Percentiles rank a stretch among this genome's conserved stretches.
These are phyloP conservation scores for Suillia variegata DNA, from an alignment of 2,888 invertebrate species.

Conservation along the genomic window DNA sequence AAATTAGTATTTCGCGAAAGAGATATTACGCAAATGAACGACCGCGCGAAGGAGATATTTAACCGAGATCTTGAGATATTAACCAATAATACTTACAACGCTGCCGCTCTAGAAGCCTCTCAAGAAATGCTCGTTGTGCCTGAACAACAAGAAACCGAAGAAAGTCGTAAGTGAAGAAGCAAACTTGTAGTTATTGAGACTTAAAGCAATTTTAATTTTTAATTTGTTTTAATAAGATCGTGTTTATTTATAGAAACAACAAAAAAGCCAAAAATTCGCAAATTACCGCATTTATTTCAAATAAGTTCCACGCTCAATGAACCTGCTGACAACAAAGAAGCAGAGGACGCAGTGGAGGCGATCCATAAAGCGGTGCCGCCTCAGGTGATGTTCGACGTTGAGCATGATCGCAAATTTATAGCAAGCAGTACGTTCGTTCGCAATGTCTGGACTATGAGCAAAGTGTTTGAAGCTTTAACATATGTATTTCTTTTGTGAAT, in stretches of 20 bases:
- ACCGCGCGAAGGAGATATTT: constrained; percentile 40
- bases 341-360: constrained; percentile 14
- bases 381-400: constrained; percentile 35
- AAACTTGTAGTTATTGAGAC: not conserved
- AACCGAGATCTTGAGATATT: constrained; percentile 39
- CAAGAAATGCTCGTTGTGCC: constrained; percentile 15
- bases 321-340: constrained; percentile 24
- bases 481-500: constrained; percentile 6
- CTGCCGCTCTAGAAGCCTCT: constrained; percentile 22
- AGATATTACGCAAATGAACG: constrained; percentile 40
- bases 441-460: too few relatives aligned
- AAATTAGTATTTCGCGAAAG: constrained; percentile 47
- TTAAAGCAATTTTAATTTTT: not conserved
- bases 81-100: constrained; percentile 31
- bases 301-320: constrained; percentile 32
- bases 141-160: not conserved
- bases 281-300: constrained; percentile 46
- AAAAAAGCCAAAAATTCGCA: constrained; percentile 37
- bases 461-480: too few relatives aligned
- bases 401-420: constrained; percentile 45
- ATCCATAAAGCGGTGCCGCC: constrained; percentile 30
- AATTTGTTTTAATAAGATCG: not conserved
- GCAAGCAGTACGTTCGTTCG: constrained; percentile 38
- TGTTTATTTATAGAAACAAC: constrained; percentile 31
- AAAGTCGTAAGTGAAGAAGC: not conserved